These are phyloP conservation scores for Alaudala cheleensis DNA, from an alignment of 2,113 vertebrate species.

Conservation along the genomic window DNA sequence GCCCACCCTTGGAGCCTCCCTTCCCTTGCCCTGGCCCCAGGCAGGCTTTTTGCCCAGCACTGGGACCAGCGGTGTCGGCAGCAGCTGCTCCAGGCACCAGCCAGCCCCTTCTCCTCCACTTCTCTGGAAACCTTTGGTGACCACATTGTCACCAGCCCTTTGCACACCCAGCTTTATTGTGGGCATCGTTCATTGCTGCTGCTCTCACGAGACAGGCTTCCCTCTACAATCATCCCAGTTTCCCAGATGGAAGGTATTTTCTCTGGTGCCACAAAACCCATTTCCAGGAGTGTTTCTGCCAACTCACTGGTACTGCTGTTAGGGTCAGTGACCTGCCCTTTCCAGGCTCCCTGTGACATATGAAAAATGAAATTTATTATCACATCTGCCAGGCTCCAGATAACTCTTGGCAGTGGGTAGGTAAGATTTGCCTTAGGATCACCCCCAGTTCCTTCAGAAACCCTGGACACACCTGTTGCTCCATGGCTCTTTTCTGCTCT, in stretches of 20 bases:
- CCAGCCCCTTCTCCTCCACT: not conserved
- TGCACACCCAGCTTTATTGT: not conserved
- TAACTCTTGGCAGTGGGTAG: not conserved
- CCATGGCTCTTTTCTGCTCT: not conserved
- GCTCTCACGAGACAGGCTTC: not conserved
- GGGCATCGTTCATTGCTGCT: fast-evolving
- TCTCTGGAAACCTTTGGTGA: not conserved
- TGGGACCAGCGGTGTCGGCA: fast-evolving
- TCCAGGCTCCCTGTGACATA: not conserved
- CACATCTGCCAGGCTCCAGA: not conserved
- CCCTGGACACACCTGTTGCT: not conserved
- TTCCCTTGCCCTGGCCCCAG: not conserved
- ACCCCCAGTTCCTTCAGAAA: not conserved
- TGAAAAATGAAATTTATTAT: not conserved
- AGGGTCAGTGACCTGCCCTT: not conserved
- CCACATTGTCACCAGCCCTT: not conserved
- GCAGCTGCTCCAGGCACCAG: not conserved
- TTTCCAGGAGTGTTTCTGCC: not conserved
- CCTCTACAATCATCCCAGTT: fast-evolving
- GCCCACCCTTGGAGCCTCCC: not conserved
- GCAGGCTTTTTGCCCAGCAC: not conserved
- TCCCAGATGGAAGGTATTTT: not conserved
- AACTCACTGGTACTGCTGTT: no score
- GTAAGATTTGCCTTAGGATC: not conserved
- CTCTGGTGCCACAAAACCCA: not conserved